Percentiles rank a stretch among this genome's conserved stretches.
These are phyloP conservation scores for Corydoras sp. DNA, from an alignment of 2,113 vertebrate species.

Conservation along the genomic window DNA sequence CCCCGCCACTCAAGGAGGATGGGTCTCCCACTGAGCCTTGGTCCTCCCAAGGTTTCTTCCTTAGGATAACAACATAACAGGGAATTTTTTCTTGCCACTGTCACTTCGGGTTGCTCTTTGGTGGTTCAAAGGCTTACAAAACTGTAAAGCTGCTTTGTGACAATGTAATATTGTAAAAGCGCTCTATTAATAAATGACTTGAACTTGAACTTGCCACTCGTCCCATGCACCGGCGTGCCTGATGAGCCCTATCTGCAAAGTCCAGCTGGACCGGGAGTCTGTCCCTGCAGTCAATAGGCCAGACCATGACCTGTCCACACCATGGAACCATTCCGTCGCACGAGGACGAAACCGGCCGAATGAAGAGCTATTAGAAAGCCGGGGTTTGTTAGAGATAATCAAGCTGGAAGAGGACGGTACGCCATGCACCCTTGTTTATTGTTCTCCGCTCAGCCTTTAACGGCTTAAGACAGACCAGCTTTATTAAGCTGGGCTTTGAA, in stretches of 20 bases:
- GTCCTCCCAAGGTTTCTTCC: too few relatives aligned
- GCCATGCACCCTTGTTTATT: conserved; percentile 64
- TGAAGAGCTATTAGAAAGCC: not conserved
- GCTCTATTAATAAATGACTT: too few relatives aligned
- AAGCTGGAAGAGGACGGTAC: conserved; percentile 15
- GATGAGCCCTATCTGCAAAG: conserved; percentile 68
- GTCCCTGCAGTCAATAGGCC: conserved; percentile 53
- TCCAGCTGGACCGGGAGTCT: conserved; percentile 59
- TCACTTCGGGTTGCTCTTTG: too few relatives aligned
- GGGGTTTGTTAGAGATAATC: conserved; percentile 12
- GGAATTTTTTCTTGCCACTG: too few relatives aligned
- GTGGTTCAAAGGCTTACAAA: too few relatives aligned
- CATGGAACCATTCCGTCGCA: too few relatives aligned
- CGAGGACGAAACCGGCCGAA: not conserved
- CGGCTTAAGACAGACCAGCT: conserved; percentile 63
- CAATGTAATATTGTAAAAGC: too few relatives aligned
- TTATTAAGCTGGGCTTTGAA: conserved; percentile 79
- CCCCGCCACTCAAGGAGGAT: too few relatives aligned
- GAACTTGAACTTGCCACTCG: conserved; percentile 47
- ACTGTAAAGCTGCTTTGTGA: too few relatives aligned
- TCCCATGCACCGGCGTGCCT: conserved; percentile 56
- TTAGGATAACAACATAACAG: too few relatives aligned
- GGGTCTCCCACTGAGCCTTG: too few relatives aligned
- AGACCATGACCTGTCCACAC: conserved; percentile 45
- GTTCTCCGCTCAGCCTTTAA: conserved; percentile 59